Evolutionary conservation across 2,888 invertebrate genomes (phyloP).

Genomic region (Synergus laeviventris): DNA sequence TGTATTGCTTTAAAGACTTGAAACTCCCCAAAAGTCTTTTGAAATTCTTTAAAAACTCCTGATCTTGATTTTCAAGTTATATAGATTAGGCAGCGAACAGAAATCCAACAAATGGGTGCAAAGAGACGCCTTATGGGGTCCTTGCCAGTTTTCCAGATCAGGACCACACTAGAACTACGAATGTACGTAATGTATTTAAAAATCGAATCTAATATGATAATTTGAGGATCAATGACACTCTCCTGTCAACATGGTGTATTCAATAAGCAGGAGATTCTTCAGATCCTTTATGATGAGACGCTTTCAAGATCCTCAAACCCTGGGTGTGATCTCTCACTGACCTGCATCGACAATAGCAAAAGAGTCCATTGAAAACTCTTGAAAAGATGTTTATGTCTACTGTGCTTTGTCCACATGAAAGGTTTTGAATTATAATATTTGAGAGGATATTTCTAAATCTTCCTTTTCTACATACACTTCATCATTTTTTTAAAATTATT

Average conservation of each 20-base stretch:
- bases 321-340: constrained; percentile 20
- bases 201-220: neutral
- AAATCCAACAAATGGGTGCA: too few relatives aligned
- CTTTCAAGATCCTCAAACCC: constrained; percentile 9
- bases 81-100: too few relatives aligned
- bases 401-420: constrained; percentile 16
- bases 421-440: neutral
- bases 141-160: too few relatives aligned
- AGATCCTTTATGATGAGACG: neutral
- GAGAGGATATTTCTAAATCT: neutral
- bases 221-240: neutral
- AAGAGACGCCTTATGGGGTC: too few relatives aligned
- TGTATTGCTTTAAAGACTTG: too few relatives aligned
- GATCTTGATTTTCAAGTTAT: too few relatives aligned
- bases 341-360: neutral
- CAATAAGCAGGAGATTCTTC: neutral
- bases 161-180: too few relatives aligned
- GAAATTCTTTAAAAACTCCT: too few relatives aligned
- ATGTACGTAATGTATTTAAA: neutral
- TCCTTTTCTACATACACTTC: neutral
- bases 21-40: too few relatives aligned
- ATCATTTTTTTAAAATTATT: neutral
- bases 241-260: constrained; percentile 16
- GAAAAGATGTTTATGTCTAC: constrained; percentile 20
- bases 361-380: constrained; percentile 28